These are phyloP conservation scores for Carposina sasakii DNA, from an alignment of 1,140 invertebrate genomes.

Conservation along the genomic window DNA sequence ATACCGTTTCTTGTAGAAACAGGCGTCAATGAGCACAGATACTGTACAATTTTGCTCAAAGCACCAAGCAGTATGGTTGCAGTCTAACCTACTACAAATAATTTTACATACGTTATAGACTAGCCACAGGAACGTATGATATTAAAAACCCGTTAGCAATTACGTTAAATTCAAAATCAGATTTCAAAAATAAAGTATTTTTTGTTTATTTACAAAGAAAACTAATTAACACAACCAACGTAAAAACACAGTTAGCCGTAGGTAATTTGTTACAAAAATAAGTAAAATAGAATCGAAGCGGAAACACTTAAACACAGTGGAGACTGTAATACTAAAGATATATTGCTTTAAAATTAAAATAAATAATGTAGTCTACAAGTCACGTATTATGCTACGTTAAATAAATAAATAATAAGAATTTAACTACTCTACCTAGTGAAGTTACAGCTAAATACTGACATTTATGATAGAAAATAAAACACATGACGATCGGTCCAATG, in stretches of 20 bases:
- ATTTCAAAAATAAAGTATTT: slow-evolving; percentile 28
- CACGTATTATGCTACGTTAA: slow-evolving; percentile 50
- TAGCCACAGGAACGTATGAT: slow-evolving; percentile 31
- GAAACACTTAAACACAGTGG: slow-evolving; percentile 29
- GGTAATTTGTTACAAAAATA: slow-evolving; percentile 19
- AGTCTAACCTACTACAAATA: too few species aligned
- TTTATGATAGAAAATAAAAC: slow-evolving; percentile 40
- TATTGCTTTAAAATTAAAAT: slow-evolving; percentile 46
- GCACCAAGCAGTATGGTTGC: too few species aligned
- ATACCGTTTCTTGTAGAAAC: too few species aligned
- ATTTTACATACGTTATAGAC: slow-evolving; percentile 20
- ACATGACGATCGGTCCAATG: too few species aligned
- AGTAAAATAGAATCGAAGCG: slow-evolving; percentile 22
- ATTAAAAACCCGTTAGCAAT: slow-evolving; percentile 23
- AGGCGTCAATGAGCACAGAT: too few species aligned
- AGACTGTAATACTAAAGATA: slow-evolving; percentile 33
- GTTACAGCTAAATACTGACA: slow-evolving; percentile 63
- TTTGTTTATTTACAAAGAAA: slow-evolving; percentile 32
- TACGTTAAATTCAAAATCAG: slow-evolving; percentile 17
- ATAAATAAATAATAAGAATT: slow-evolving; percentile 67
- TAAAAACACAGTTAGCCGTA: slow-evolving; percentile 5
- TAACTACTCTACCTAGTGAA: slow-evolving; percentile 58
- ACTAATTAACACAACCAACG: slow-evolving; percentile 24
- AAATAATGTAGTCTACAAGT: slow-evolving; percentile 44
- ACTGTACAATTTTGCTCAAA: too few species aligned